These are phyloP conservation scores for Prietella phreatophila DNA, from an alignment of 2,113 vertebrate species.

Conservation along the genomic window DNA sequence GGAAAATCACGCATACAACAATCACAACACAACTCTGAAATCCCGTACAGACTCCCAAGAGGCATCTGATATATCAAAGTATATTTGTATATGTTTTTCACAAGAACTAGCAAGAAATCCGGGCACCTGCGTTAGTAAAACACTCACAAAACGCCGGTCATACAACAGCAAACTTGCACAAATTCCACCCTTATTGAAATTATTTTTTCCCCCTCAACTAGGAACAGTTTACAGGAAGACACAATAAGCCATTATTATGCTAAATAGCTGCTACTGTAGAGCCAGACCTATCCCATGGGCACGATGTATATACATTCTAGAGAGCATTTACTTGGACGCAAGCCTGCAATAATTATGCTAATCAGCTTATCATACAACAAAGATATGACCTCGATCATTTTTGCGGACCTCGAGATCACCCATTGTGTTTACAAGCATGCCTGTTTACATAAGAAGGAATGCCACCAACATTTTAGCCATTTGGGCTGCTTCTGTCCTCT, in stretches of 20 bases:
- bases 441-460: no score
- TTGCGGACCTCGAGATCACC: no score
- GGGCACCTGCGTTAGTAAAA: neutral
- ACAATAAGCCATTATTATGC: neutral
- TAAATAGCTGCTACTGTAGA: neutral
- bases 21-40: no score
- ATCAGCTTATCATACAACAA: no score
- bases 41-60: no score
- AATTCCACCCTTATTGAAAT: neutral
- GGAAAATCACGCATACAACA: no score
- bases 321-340: neutral
- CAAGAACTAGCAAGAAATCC: neutral
- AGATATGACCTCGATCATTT: no score
- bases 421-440: no score
- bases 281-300: neutral
- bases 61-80: neutral
- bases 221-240: neutral
- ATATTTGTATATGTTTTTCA: neutral
- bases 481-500: no score
- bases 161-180: neutral
- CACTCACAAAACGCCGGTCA: neutral
- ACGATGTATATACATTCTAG: neutral
- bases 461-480: no score
- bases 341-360: no score
- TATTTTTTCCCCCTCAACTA: neutral